Evolutionary conservation across 2,888 invertebrate genomes (phyloP), one percentile per base, ranked within the genome.

Genomic region (Dicyrtomina minuta): DNA sequence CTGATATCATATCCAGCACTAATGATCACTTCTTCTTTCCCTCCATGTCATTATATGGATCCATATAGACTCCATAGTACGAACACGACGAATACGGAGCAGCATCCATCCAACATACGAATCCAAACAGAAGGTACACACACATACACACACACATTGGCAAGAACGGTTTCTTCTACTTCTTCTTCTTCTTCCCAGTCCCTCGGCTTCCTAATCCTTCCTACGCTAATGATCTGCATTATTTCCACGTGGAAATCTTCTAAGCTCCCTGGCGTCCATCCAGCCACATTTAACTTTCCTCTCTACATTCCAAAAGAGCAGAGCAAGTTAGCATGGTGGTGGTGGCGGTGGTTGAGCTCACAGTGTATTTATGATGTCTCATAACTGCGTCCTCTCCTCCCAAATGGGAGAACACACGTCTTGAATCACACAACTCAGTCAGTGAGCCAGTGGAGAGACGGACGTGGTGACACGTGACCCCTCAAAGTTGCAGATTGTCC

Each of bases 1-100:
- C 72, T 75, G 62, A 69, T 74, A 74, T 73, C 71, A 71, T 67
- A 66, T 51, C 46, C 65, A 66, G 17, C 72, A 70, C 74, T 74
- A 74, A 76, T 76, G 76, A 76, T 73, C 73, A 65, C 70, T 72
- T 43, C n/a, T n/a, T n/a, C n/a, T n/a, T n/a, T n/a, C n/a, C n/a
- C n/a, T n/a, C n/a, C 39, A 15, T 15, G n/a, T 41, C 22, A 51
- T 55, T 61, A 68, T 58, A 49, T 26, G 4, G 10, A 15, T 17
- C 17, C 46, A 58, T 43, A 64, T 33, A 51, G 20, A 59, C 20
- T 33, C 33, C n/a, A n/a, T n/a, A n/a, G n/a, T n/a, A n/a, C n/a
- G n/a, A n/a, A n/a, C n/a, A n/a, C n/a, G n/a, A n/a, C n/a, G n/a
- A n/a, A n/a, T n/a, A n/a, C n/a, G n/a, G n/a, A n/a, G n/a, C n/a